A percentile compares a stretch with the other conserved stretches of the same genome.
phyloP scores from a whole-genome alignment of 2,888 invertebrate genomes.

The Dasysyrphus tricinctus region DNA sequence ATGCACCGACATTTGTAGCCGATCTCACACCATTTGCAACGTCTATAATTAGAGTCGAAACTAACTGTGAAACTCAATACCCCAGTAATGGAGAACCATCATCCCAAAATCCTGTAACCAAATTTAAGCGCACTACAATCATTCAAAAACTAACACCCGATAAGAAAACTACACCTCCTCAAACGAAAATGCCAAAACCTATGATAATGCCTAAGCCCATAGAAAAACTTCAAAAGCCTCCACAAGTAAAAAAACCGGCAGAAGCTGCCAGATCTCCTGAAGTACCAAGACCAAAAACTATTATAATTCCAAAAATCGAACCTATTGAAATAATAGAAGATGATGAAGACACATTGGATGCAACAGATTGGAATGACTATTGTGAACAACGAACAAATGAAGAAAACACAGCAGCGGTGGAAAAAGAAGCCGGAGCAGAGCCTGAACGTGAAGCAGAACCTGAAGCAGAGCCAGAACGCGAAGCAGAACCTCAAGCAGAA shows the following conservation, averaged over 20 bases:
- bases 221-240: not conserved
- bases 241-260: not conserved
- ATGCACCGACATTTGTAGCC: not conserved
- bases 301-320: slow-evolving; percentile 7
- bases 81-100: not conserved
- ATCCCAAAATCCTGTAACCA: not conserved
- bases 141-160: slow-evolving; percentile 49
- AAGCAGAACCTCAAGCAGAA: not conserved
- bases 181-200: not conserved
- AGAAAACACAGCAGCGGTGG: not conserved
- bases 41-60: slow-evolving; percentile 64
- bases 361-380: slow-evolving; percentile 25
- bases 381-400: not conserved
- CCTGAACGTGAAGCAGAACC: not conserved
- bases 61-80: slow-evolving; percentile 47
- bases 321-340: slow-evolving; percentile 49
- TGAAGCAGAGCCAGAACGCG: not conserved
- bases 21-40: slow-evolving; percentile 64
- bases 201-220: not conserved
- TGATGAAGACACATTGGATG: not conserved
- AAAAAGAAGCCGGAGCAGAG: not conserved
- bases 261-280: not conserved
- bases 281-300: not conserved
- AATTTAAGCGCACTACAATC: slow-evolving; percentile 56
- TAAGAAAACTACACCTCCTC: not conserved